Conservation (phyloP, 2,888 invertebrate species). For the Ophion ellenae region DNA sequence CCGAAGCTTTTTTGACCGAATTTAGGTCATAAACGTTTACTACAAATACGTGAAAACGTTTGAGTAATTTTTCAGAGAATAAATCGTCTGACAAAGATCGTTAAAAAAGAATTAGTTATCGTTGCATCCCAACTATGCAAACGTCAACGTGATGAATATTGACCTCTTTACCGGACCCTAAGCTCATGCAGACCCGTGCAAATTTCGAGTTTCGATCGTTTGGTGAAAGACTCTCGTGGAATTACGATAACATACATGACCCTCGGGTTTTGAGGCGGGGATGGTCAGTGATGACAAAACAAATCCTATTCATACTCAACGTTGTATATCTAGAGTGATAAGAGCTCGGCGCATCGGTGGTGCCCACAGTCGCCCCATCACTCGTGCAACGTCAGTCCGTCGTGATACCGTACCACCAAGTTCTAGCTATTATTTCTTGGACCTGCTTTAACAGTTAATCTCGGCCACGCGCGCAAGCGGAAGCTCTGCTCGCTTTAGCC, state of each 20-base stretch:
- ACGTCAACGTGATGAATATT: too few relatives aligned
- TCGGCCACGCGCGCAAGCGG: constrained; percentile 30
- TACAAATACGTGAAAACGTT: too few relatives aligned
- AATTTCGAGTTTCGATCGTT: background rate
- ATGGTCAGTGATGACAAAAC: background rate
- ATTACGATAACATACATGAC: constrained; percentile 37
- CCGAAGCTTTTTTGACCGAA: too few relatives aligned
- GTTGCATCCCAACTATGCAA: too few relatives aligned
- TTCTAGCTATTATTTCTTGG: constrained; percentile 47
- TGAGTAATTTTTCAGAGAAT: too few relatives aligned
- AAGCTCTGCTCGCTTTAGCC: constrained; percentile 20
- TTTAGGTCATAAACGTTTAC: too few relatives aligned
- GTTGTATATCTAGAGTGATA: constrained; percentile 37
- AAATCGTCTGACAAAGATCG: too few relatives aligned
- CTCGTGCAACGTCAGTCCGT: constrained; percentile 51
- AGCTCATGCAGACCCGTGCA: background rate
- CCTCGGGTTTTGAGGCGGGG: constrained; percentile 5
- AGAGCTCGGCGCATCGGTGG: constrained; percentile 32
- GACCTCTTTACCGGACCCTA: too few relatives aligned
- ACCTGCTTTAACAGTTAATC: constrained; percentile 60
- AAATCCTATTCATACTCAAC: background rate
- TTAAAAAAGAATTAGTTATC: too few relatives aligned
- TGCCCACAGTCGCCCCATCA: constrained; percentile 19
- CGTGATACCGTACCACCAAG: constrained; percentile 57
- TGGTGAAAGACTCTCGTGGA: background rate